Evolutionary conservation across 2,888 invertebrate species (phyloP).

Genomic region (Temnothorax ravouxi): DNA sequence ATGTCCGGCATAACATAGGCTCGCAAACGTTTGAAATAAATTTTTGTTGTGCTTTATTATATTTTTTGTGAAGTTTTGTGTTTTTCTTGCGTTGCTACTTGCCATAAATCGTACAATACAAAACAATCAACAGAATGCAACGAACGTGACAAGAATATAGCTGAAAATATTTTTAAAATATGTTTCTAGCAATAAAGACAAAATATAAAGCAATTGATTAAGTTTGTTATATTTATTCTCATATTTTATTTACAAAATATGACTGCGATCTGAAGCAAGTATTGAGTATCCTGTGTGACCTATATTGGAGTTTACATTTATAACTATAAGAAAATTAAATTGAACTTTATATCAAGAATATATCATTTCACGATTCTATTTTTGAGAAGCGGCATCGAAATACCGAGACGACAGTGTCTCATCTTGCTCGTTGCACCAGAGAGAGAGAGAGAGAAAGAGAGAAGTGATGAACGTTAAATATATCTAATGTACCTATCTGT

Average conservation of each 20-base stretch:
- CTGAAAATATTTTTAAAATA: background rate
- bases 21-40: constrained; percentile 14
- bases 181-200: background rate
- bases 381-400: constrained; percentile 9
- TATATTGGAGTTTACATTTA: background rate
- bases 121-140: background rate
- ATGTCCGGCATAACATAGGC: background rate
- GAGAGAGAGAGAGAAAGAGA: background rate
- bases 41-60: constrained; percentile 4
- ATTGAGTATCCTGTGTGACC: background rate
- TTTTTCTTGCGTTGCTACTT: background rate
- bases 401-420: background rate
- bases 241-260: background rate
- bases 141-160: background rate
- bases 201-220: background rate
- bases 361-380: constrained; percentile 4
- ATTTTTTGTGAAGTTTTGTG: background rate
- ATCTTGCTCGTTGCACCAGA: background rate
- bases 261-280: background rate
- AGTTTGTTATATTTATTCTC: background rate
- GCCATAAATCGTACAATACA: background rate
- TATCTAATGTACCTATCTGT: constrained; percentile 30
- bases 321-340: constrained; percentile 36
- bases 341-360: background rate
- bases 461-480: background rate